These are phyloP conservation scores for Chromobotia macracanthus DNA, from an alignment of 2,797 vertebrate species.

Conservation along the genomic window DNA sequence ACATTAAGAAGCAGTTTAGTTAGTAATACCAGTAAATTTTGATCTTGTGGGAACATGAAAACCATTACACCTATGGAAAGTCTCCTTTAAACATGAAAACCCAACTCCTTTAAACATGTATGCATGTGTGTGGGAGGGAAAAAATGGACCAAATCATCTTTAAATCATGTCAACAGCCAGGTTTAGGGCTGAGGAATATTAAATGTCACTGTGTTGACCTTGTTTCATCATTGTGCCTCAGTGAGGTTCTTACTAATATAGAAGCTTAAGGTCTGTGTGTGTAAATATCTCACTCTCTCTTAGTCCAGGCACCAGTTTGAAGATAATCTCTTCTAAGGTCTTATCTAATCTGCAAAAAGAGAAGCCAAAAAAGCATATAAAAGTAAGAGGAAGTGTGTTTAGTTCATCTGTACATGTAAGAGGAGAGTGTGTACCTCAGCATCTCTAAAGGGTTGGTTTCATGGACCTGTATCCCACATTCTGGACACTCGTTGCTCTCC, in stretches of 20 bases:
- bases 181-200: not conserved
- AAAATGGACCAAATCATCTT: too few species aligned
- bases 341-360: slow-evolving; percentile 88
- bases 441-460: slow-evolving; percentile 99
- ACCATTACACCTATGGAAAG: too few species aligned
- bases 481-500: slow-evolving; percentile 97
- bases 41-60: too few species aligned
- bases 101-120: too few species aligned
- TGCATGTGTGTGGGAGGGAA: too few species aligned
- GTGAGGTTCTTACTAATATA: not conserved
- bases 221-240: too few species aligned
- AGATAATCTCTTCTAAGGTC: slow-evolving; percentile 98
- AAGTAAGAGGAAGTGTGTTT: not conserved
- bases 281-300: slow-evolving; percentile 88
- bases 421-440: slow-evolving; percentile 81
- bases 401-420: slow-evolving; percentile 15
- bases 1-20: slow-evolving; percentile 28
- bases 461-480: slow-evolving; percentile 97
- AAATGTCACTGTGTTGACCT: not conserved
- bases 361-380: not conserved
- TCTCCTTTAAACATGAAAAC: too few species aligned
- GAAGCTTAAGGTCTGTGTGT: not conserved
- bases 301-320: slow-evolving; percentile 96
- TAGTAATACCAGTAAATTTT: too few species aligned
- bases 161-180: too few species aligned